Percentiles rank a stretch among this genome's conserved stretches.
phyloP scores from a whole-genome alignment of 1,140 invertebrate species.

The Euwallacea similis region DNA sequence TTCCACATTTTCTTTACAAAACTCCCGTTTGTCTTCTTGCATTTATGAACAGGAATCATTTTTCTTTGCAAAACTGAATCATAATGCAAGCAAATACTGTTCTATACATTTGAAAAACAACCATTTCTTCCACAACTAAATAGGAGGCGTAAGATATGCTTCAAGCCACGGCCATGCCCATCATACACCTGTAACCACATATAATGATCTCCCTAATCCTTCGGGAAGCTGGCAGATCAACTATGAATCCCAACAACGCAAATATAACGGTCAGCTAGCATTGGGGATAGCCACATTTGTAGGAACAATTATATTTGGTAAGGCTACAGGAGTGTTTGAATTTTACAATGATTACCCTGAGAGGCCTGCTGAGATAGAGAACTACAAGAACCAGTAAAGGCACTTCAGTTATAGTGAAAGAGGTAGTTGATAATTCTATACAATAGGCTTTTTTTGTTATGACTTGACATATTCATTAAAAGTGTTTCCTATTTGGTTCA shows the following conservation, averaged over 20 bases:
- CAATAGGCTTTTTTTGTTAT: not conserved
- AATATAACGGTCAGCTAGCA: conserved; percentile 68
- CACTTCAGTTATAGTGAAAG: not conserved
- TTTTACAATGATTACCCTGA: conserved; percentile 62
- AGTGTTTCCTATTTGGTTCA: not conserved
- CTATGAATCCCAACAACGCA: conserved; percentile 64
- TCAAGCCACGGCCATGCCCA: conserved; percentile 14
- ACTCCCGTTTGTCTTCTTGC: not conserved
- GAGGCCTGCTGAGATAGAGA: conserved; percentile 42
- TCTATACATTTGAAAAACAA: not conserved
- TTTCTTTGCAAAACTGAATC: too few species aligned
- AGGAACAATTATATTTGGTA: conserved; percentile 61
- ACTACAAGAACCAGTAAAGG: conserved; percentile 34
- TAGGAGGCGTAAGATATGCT: conserved; percentile 16
- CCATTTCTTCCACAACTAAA: not conserved
- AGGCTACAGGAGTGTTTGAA: conserved; percentile 60
- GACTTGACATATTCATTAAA: not conserved
- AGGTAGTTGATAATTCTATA: conserved; percentile 15
- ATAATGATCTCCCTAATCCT: conserved; percentile 72
- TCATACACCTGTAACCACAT: conserved; percentile 23
- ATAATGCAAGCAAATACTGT: not conserved
- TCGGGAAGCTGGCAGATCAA: conserved; percentile 72
- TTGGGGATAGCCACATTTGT: conserved; percentile 62
- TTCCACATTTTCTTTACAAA: not conserved
- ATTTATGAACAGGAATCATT: too few species aligned